Evolutionary conservation across 2,113 vertebrate species (phyloP).

Genomic region (Hypocryptadius cinnamomeus): DNA sequence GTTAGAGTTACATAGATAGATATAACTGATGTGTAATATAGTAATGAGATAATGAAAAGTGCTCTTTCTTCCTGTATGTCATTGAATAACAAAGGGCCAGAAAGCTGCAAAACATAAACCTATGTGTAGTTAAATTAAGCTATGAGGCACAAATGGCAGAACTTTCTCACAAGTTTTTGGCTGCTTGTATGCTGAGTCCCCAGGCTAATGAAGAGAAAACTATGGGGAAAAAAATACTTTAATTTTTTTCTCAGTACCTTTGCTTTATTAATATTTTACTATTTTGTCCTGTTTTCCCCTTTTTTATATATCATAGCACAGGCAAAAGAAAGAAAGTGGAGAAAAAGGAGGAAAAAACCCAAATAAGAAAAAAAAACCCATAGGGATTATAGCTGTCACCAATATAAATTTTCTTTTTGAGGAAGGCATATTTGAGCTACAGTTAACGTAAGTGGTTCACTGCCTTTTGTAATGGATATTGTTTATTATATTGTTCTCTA

Average conservation of each 20-base stretch:
- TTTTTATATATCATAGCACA: neutral
- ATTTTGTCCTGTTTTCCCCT: accelerated
- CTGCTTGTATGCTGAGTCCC: neutral
- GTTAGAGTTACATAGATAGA: neutral
- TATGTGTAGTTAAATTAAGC: neutral
- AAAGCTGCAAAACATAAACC: neutral
- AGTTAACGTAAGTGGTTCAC: neutral
- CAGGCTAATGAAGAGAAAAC: neutral
- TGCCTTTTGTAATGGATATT: neutral
- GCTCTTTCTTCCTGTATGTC: neutral
- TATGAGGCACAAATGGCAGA: neutral
- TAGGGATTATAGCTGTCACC: neutral
- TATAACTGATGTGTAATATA: neutral
- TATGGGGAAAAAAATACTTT: neutral
- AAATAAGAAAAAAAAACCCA: accelerated
- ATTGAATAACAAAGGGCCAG: neutral
- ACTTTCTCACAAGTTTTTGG: neutral
- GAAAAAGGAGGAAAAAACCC: neutral
- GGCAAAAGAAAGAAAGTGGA: neutral
- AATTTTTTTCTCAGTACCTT: neutral
- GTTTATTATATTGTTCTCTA: neutral
- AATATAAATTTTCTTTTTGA: neutral
- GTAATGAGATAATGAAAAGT: neutral
- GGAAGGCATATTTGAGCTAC: neutral
- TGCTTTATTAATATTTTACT: neutral